These are phyloP conservation scores for Dynastes maya DNA, from an alignment of 2,888 invertebrate species.

Conservation along the genomic window DNA sequence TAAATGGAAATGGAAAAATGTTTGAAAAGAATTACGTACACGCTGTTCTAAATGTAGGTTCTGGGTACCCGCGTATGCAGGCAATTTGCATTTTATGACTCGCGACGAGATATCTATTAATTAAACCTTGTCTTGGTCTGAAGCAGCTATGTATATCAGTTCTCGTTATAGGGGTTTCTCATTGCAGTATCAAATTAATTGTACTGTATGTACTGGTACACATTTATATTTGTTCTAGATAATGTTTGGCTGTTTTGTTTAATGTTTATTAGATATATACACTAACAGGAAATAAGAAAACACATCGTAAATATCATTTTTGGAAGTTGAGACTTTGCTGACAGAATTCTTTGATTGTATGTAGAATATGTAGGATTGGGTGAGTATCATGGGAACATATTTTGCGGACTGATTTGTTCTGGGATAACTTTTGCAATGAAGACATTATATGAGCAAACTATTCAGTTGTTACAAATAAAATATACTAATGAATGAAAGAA, in stretches of 20 bases:
- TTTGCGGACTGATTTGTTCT: too few species aligned
- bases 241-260: background rate
- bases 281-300: too few species aligned
- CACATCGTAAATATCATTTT: too few species aligned
- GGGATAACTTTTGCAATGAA: too few species aligned
- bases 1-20: slow-evolving; percentile 9
- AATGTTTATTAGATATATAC: background rate
- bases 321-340: too few species aligned
- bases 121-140: background rate
- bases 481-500: too few species aligned
- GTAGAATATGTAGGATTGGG: too few species aligned
- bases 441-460: too few species aligned
- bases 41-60: slow-evolving; percentile 3
- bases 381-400: too few species aligned
- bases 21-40: background rate
- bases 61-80: slow-evolving; percentile 4
- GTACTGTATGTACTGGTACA: background rate
- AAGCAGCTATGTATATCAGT: background rate
- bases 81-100: slow-evolving; percentile 32
- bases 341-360: too few species aligned
- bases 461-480: too few species aligned
- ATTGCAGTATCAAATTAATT: background rate
- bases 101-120: slow-evolving; percentile 12
- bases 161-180: background rate
- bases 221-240: background rate